Evolutionary conservation across 2,113 vertebrate species (phyloP).

Genomic region (Triplophysa tibetana): DNA sequence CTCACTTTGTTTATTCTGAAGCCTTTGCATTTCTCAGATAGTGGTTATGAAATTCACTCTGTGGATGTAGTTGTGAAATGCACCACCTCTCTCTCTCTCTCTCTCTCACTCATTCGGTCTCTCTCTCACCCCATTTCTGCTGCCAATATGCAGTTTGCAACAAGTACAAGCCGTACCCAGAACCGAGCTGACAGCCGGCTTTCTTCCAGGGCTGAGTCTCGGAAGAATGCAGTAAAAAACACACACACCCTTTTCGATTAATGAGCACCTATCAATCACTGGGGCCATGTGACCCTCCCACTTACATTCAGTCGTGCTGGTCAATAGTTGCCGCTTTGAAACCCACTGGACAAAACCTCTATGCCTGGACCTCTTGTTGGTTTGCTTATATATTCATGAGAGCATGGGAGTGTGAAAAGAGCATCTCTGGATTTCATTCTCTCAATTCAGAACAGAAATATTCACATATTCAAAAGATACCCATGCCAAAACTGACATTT

Average conservation of each 20-base stretch:
- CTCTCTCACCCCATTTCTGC: constrained; percentile 42
- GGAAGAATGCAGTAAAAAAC: constrained; percentile 67
- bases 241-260: constrained; percentile 53
- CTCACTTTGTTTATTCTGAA: constrained; percentile 26
- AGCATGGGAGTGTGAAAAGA: constrained; percentile 5
- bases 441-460: not conserved
- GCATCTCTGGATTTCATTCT: not conserved
- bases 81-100: constrained; percentile 32
- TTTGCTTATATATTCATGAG: constrained; percentile 33
- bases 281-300: constrained; percentile 26
- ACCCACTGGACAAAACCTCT: constrained; percentile 23
- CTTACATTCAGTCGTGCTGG: constrained; percentile 46
- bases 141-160: constrained; percentile 61
- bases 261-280: constrained; percentile 62
- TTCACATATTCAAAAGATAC: not conserved
- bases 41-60: constrained; percentile 48
- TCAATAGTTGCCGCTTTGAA: constrained; percentile 34
- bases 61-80: constrained; percentile 50
- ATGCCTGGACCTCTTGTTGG: not conserved
- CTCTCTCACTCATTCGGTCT: constrained; percentile 2
- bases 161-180: constrained; percentile 54
- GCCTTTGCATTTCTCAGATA: constrained; percentile 38
- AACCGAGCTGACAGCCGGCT: constrained; percentile 49
- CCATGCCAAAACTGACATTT: not conserved
- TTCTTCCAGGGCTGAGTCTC: constrained; percentile 60